Evolutionary conservation across 2,888 invertebrate species (phyloP), one percentile per base, ranked within the genome.

Genomic region (Tachina grossa): DNA sequence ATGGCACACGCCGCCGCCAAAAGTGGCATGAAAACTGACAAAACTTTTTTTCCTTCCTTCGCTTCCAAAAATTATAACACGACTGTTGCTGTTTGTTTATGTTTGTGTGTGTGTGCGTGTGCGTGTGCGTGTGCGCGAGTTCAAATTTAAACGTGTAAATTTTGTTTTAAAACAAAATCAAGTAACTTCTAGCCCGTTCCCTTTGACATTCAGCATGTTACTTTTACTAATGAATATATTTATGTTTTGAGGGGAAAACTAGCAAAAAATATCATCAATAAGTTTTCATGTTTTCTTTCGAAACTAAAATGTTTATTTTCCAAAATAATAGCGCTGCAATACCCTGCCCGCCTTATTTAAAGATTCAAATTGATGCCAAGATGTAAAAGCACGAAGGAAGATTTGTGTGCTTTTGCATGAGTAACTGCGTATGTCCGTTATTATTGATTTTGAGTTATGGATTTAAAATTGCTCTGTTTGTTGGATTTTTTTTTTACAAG

Each of bases 151-250:
- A 71, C 76, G 75, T 77, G 85, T 69, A 78, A 78, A 81, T 66
- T 71, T 47, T 59, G 49, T 66, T 77, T 61, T 55, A 43, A 65
- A 76, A 71, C 57, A 43, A 65, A 75, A 49, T 51, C 49, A 59
- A 31, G 57, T 51, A n/a, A 66, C 51, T 47, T 41, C 43, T 16
- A n/a, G 14, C 31, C 49, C 43, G 9, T 57, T 47, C 63, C 16
- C 51, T 87, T 87, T 89, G 88, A 87, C 88, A 77, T 57, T 59
- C 39, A 53, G 43, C 39, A 39, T 86, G 81, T 75, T 77, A 77
- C 81, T 77, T 87, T 83, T 77, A 45, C 88, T 87, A 86, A 88
- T 89, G 89, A 89, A 89, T 89, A 89, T 88, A 87, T 89, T 88
- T 89, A 88, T 87, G 87, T 79, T 88, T 88, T 61, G 45, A 10